Evolutionary conservation across 1,140 invertebrate species (phyloP).

Genomic region (Magallana ariakensis): DNA sequence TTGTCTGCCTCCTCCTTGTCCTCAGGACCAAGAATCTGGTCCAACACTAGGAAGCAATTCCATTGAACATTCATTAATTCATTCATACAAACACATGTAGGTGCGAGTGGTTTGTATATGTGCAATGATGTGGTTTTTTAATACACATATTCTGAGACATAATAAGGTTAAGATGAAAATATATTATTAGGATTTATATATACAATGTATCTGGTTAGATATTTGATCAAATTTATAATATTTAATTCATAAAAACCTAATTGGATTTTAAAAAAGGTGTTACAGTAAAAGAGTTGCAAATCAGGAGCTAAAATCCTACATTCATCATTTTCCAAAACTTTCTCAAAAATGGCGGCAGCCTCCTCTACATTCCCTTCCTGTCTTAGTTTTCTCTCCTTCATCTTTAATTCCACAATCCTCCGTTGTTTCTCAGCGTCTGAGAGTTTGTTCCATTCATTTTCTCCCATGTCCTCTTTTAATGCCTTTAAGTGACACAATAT

Average conservation of each 20-base stretch:
- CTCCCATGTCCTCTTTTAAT: conserved; percentile 68
- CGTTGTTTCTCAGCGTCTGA: conserved; percentile 70
- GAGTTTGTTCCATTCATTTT: conserved; percentile 71
- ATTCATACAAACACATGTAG: no score
- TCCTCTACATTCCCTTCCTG: conserved; percentile 72
- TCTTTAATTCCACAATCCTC: conserved; percentile 69
- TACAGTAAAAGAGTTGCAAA: no score
- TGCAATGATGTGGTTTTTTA: no score
- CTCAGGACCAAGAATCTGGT: conserved; percentile 61
- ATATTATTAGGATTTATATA: no score
- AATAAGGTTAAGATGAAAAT: no score
- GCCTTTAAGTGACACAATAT: conserved; percentile 50
- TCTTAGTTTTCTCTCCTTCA: conserved; percentile 69
- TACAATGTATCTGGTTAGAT: no score
- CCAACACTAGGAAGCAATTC: conserved; percentile 57
- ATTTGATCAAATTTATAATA: no score
- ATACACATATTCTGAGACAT: no score
- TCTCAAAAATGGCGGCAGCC: conserved; percentile 64
- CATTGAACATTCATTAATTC: background rate
- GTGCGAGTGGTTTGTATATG: no score
- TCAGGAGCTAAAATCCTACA: conserved; percentile 50
- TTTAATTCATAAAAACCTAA: no score
- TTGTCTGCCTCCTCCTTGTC: conserved; percentile 58
- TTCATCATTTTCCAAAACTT: conserved; percentile 69
- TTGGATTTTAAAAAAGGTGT: no score